Evolutionary conservation across 37 sponge, comb jelly and placozoan species (phyloP), one percentile per base, ranked within the genome.

Genomic region (Corticium candelabrum): DNA sequence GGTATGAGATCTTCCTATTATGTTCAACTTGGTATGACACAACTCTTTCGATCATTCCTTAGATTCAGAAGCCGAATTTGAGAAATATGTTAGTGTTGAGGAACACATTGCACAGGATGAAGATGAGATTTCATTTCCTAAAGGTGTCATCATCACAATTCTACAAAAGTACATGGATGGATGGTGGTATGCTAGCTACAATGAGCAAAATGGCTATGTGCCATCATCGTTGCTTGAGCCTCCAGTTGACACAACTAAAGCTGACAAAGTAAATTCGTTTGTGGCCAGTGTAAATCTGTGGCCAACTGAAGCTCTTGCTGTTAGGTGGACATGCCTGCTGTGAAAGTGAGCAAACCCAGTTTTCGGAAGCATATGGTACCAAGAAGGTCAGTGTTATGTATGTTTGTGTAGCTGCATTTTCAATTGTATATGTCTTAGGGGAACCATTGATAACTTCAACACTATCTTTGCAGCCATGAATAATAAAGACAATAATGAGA

Each of bases 161-260:
- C 33, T 88, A 7, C 83, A 88, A 77, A 92, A 88, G 79, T 86
- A 83, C 1, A 74, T 92, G 38, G 83, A 82, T 39, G 93, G 93
- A 33, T 92, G 93, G 93, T 92, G 93, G 93, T 92, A 88, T 88
- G 93, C 85, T 0, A 73, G 81, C 32, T 80, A 79, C 5, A 82
- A 86, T 2, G 57, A 78, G 34, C 74, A 81, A 1, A 87, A 88
- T 37, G 93, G 93, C 32, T 92, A 88, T 86, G 93, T 80, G n/a
- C 93, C 93, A 32, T 85, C 78, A 41, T 79, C 83, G 43, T 88
- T 87, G 74, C 80, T 92, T 40, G 89, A 92, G 72, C 69, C 82
- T 1, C 34, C 68, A 2, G 39, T 57, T 7, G 71, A 40, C 11
- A 27, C 62, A 21, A 11, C 62, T 11, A 50, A 50, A 21, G 15